Evolutionary conservation across 1,140 invertebrate species (phyloP).

Genomic region (Planococcus citri): DNA sequence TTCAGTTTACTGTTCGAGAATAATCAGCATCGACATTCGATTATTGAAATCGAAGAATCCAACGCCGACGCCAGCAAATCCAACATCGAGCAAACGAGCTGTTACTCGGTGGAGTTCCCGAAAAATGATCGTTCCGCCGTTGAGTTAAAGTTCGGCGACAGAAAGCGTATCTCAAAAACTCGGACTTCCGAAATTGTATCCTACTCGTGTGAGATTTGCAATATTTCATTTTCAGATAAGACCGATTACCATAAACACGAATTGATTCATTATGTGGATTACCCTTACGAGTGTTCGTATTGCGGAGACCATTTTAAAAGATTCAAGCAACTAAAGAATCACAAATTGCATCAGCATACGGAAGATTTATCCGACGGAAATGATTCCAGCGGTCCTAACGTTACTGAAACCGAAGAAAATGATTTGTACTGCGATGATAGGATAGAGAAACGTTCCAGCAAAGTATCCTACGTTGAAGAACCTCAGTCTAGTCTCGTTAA

Average conservation of each 20-base stretch:
- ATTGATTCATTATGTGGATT: background rate
- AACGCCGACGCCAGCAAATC: background rate
- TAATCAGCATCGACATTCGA: background rate
- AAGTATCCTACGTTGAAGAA: background rate
- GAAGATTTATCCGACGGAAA: background rate
- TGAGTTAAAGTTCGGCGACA: background rate
- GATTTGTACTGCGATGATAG: background rate
- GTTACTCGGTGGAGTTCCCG: background rate
- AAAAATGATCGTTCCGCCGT: background rate
- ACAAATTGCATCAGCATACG: background rate
- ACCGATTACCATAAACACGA: background rate
- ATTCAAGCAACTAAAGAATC: background rate
- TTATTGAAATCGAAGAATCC: background rate
- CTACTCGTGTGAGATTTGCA: background rate
- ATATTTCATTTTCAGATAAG: background rate
- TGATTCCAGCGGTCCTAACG: background rate
- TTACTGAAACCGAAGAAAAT: background rate
- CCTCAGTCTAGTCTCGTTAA: background rate
- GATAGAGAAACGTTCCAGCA: background rate
- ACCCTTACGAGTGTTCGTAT: background rate
- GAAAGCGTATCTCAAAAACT: background rate
- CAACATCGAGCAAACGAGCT: background rate
- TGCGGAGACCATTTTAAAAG: background rate
- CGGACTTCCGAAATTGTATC: background rate
- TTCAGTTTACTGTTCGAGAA: background rate